These are phyloP conservation scores for Drosophila tripunctata DNA, from an alignment of 2,888 invertebrate genomes.

Conservation along the genomic window DNA sequence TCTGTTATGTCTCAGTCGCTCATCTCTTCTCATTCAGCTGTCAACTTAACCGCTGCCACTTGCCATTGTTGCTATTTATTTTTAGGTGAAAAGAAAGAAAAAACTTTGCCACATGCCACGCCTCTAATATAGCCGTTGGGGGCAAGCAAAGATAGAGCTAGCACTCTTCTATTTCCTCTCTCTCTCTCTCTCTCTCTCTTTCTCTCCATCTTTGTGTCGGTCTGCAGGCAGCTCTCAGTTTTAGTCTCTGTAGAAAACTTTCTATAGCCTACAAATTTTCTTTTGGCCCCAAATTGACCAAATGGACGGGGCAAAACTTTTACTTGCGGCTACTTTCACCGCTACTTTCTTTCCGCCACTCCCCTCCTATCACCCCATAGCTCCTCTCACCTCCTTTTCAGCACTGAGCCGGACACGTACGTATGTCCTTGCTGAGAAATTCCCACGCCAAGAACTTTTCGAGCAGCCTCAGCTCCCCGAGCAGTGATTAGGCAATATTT, in stretches of 20 bases:
- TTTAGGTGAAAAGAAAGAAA: constrained; percentile 36
- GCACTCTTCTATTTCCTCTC: constrained; percentile 1
- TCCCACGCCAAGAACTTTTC: constrained; percentile 36
- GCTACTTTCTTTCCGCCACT: constrained; percentile 8
- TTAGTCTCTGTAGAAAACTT: constrained; percentile 49
- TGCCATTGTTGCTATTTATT: constrained; percentile 75
- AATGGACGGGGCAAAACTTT: constrained; percentile 65
- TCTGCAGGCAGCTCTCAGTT: too few species aligned
- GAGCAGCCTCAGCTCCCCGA: constrained; percentile 41
- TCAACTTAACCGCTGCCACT: constrained; percentile 76
- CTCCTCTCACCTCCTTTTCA: not conserved
- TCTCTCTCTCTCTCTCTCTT: not conserved
- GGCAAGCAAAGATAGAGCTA: constrained; percentile 57
- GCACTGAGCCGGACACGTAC: constrained; percentile 46
- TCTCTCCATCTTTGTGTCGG: too few species aligned
- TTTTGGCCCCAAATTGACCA: constrained; percentile 77
- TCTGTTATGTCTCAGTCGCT: not conserved
- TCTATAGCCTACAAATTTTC: constrained; percentile 76
- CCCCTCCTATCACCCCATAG: not conserved
- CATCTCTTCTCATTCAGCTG: constrained; percentile 41
- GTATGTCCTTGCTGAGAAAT: constrained; percentile 37
- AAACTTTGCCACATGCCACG: constrained; percentile 68
- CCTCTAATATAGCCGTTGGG: constrained; percentile 24
- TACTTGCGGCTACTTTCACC: constrained; percentile 72
- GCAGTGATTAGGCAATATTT: constrained; percentile 76